Evolutionary conservation across 2,797 vertebrate genomes (phyloP).

Genomic region (Steatocranus sp.): DNA sequence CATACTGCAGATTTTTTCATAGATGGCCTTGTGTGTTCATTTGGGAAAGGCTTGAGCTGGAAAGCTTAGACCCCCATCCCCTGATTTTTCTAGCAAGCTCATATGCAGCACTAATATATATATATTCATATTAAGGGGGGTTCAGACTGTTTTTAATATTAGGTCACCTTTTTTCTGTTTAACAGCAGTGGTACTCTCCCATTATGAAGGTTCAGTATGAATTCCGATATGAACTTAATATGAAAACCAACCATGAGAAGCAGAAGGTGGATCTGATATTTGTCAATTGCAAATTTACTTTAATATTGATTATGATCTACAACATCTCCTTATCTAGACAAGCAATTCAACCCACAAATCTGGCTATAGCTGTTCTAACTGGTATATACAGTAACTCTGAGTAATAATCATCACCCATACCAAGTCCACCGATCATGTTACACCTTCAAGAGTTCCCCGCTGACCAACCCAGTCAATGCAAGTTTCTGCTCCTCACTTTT

Average conservation of each 20-base stretch:
- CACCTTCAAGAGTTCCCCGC: background rate
- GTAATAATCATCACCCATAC: background rate
- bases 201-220: background rate
- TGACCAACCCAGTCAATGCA: background rate
- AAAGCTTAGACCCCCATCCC: background rate
- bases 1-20: conserved; percentile 28
- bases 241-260: background rate
- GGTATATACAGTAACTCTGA: background rate
- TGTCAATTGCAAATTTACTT: background rate
- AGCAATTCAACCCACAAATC: background rate
- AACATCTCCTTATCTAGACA: background rate
- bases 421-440: background rate
- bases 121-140: background rate
- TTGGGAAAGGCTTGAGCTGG: background rate
- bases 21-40: conserved; percentile 3
- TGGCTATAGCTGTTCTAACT: background rate
- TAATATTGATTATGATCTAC: accelerated
- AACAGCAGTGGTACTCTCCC: background rate
- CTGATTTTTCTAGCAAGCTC: background rate
- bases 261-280: background rate
- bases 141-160: background rate
- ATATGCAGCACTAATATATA: background rate
- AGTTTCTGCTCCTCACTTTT: background rate
- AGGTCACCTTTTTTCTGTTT: background rate
- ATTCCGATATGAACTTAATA: background rate